Evolutionary conservation across 2,888 invertebrate species (phyloP), one percentile per base, ranked within the genome.

Genomic region (Bursaphelenchus okinawaensis): DNA sequence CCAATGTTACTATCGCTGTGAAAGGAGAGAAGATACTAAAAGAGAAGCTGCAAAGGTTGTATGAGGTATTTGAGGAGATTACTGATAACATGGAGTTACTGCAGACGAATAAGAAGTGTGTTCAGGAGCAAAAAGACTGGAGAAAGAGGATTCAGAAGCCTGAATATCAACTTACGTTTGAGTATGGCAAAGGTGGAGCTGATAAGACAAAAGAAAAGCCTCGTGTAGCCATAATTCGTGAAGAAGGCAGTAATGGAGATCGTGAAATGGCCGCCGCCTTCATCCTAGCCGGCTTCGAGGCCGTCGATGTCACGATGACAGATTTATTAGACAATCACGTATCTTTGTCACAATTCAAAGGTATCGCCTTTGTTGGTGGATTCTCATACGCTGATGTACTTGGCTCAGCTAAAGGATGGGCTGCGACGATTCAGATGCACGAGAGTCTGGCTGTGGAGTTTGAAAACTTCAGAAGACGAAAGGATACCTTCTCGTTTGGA

Each of bases 331-430:
- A 69, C 22, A 29, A 62, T 16, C 52, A 68, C 7, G 54, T 67
- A 2, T 23, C 56, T 1, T 85, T 94, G 31, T 90, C 91, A 68
- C 85, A 87, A 23, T 95, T 94, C 85, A 88, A 89, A 72, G 95
- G 96, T 0, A 82, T 96, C 16, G 88, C 93, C 56, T 96, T 96
- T 83, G 95, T 95, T 0, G 96, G 93, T 54, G 98, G 98, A n/a
- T 98, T 98, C 84, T 95, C 94, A 84, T 96, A 94, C 84, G 95
- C 93, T 52, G 93, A 93, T 90, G 96, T 95, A 0, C 86, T 95
- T 59, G 96, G 96, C 6, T 94, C 95, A 0, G 95, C 93, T 0
- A 95, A 93, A 86, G 86, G 96, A 50, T 96, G 96, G 96, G 93
- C 95, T 0, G 93, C 92, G 0, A 90, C 91, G 71, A 89, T 94